These are phyloP conservation scores for Heliconius hermathena DNA, from an alignment of 1,140 invertebrate species.

Conservation along the genomic window DNA sequence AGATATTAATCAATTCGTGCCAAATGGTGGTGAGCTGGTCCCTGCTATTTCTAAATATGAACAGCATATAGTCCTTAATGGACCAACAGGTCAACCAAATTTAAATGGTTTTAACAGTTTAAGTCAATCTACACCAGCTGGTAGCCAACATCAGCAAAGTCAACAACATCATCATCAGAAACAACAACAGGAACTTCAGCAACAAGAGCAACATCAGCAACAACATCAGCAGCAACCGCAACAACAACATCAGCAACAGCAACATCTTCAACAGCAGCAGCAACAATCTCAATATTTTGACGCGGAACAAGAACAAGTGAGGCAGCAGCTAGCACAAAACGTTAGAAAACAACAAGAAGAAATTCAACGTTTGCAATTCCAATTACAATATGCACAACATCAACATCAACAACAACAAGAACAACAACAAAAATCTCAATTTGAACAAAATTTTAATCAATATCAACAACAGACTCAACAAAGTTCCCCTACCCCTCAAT, in stretches of 20 bases:
- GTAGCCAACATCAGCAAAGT: constrained; percentile 42
- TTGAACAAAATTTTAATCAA: constrained; percentile 49
- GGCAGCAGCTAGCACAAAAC: constrained; percentile 73
- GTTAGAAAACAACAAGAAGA: constrained; percentile 76
- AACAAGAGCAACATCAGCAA: neutral
- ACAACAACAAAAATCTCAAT: constrained; percentile 45
- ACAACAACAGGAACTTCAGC: constrained; percentile 55
- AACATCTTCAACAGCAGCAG: constrained; percentile 62
- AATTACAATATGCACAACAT: constrained; percentile 65
- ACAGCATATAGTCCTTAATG: constrained; percentile 85
- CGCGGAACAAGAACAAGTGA: constrained; percentile 79
- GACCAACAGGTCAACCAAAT: constrained; percentile 57
- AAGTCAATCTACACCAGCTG: constrained; percentile 54
- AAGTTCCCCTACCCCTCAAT: constrained; percentile 61
- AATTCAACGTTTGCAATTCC: constrained; percentile 72
- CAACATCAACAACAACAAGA: constrained; percentile 55
- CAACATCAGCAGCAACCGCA: constrained; percentile 41
- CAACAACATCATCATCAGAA: constrained; percentile 54
- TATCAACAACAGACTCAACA: constrained; percentile 62
- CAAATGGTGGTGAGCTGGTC: constrained; percentile 86
- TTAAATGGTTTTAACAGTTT: constrained; percentile 53
- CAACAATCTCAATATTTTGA: constrained; percentile 68
- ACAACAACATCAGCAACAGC: constrained; percentile 32
- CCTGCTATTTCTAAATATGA: constrained; percentile 88
- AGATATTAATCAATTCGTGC: constrained; percentile 78